Evolutionary conservation across 2,888 invertebrate genomes (phyloP), one percentile per base, ranked within the genome.

Genomic region (Periphyllus acericola): DNA sequence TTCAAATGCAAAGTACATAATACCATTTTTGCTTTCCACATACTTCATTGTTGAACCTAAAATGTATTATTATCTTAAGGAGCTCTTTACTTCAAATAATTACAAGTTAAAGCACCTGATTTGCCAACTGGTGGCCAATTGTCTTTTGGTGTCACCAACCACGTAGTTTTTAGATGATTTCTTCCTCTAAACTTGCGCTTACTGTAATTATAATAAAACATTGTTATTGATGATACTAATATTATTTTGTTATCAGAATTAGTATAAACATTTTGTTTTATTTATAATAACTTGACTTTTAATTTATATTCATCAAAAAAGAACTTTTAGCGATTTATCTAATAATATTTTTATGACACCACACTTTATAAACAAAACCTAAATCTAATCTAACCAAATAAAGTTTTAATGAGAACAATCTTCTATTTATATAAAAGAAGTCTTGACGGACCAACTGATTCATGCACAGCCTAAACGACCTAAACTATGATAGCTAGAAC

Each of bases 81-180:
- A 52, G 60, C 88, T 52, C 55, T 46, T n/a, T 66, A 72, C 14
- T 21, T 72, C 21, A 40, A 71, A 9, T 8, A 19, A 72, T 34
- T 79, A 80, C 6, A 29, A 46, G 17, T 34, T 32, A 79, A 82
- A 52, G 76, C 90, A 90, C 95, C 95, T 90, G 94, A 94, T 91
- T 95, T 95, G 32, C 93, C 93, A 40, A 95, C 92, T 68, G 94
- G 94, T 17, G 94, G 94, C 96, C 96, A 96, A 90, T 93, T 94
- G 88, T 95, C 95, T 91, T 94, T 94, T n/a, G 94, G 93, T 80
- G 93, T 93, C 1, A 95, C 94, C 90, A 96, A 92, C 93, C 94
- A 94, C 1, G 94, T 94, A 55, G 94, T 93, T 91, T 94, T 94
- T 11, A 94, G 90, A 89, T 94, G 93, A 32, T 93, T 93, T 89